phyloP scores from a whole-genome alignment of 2,797 vertebrate genomes.

The Propithecus perrieri region DNA sequence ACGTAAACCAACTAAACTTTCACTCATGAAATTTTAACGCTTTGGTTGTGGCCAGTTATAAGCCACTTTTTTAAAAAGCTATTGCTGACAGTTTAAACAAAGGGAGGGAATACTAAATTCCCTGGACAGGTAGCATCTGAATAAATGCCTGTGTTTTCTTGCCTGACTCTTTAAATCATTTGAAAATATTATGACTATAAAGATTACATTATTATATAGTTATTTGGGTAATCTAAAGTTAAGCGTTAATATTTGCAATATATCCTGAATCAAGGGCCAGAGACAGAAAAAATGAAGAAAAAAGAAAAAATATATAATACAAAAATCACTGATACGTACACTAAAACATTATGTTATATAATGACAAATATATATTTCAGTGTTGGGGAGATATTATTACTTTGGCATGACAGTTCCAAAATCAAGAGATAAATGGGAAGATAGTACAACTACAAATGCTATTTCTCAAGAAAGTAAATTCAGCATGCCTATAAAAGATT shows the following conservation, averaged over 20 bases:
- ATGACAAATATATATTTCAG: neutral
- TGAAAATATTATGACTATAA: neutral
- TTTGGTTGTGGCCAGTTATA: neutral
- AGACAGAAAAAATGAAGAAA: neutral
- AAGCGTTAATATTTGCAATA: neutral
- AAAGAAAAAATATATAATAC: neutral
- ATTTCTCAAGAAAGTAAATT: constrained; percentile 50
- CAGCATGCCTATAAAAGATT: constrained; percentile 56
- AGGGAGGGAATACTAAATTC: neutral
- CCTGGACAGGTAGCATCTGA: neutral
- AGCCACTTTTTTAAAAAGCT: neutral
- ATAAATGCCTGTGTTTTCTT: neutral
- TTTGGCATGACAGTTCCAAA: constrained; percentile 79
- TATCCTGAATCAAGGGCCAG: neutral
- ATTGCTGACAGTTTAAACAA: neutral
- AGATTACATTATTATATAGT: neutral
- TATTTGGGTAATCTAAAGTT: neutral
- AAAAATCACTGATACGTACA: neutral
- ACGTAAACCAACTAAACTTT: neutral
- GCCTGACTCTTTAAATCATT: neutral
- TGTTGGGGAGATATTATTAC: neutral
- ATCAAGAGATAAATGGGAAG: constrained; percentile 80
- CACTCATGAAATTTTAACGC: neutral
- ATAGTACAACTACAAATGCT: constrained; percentile 50
- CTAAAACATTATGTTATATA: neutral